Percentiles rank a stretch among this genome's conserved stretches.
Evolutionary conservation across 2,797 vertebrate species (phyloP).

Genomic region (Spea hammondii): DNA sequence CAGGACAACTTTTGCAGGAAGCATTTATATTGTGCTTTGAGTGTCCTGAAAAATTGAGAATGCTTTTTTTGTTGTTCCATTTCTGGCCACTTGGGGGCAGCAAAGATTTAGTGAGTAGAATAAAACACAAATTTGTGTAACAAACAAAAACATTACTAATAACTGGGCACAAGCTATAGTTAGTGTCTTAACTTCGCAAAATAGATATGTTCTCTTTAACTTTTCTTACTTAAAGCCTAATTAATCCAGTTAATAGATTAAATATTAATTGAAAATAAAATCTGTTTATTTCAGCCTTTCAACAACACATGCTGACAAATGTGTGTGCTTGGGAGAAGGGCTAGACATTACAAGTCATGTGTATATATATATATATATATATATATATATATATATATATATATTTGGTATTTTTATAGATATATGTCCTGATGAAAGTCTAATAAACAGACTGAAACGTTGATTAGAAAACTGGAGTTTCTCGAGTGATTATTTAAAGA

Average conservation of each 20-base stretch:
- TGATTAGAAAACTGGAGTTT: too few species aligned
- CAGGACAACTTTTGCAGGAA: too few species aligned
- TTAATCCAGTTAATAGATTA: constrained; percentile 19
- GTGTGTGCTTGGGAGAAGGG: too few species aligned
- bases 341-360: too few species aligned
- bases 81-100: constrained; percentile 44
- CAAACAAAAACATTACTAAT: neutral
- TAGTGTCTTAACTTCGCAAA: constrained; percentile 22
- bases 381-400: too few species aligned
- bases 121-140: neutral
- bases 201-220: constrained; percentile 13
- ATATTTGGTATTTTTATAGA: too few species aligned
- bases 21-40: too few species aligned
- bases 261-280: constrained; percentile 51
- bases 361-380: too few species aligned
- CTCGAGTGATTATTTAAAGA: too few species aligned
- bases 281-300: constrained; percentile 34
- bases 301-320: neutral
- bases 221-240: constrained; percentile 9
- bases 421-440: too few species aligned
- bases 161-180: neutral
- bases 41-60: too few species aligned
- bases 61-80: neutral
- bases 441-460: too few species aligned
- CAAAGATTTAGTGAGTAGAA: constrained; percentile 40